Conservation (phyloP, 2,113 vertebrate species). For the Sorex fumeus region DNA sequence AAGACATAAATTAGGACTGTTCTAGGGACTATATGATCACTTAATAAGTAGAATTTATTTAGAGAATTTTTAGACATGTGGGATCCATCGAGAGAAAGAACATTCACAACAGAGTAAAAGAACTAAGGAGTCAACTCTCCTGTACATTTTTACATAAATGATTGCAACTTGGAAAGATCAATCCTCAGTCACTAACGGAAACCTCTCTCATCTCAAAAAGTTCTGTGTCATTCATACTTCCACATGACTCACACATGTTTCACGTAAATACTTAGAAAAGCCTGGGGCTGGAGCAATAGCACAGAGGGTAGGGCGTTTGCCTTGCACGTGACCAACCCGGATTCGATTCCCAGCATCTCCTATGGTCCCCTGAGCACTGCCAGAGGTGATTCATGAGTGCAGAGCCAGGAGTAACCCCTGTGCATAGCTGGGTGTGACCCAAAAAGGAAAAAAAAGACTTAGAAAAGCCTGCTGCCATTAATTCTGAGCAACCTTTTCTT, state of each 20-base stretch:
- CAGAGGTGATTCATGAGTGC: too few species aligned
- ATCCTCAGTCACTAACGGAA: not conserved
- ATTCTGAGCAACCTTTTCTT: not conserved
- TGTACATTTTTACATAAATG: not conserved
- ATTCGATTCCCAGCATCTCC: too few species aligned
- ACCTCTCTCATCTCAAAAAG: not conserved
- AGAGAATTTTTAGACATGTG: not conserved
- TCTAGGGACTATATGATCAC: not conserved
- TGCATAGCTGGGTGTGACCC: too few species aligned
- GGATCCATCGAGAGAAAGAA: constrained; percentile 1
- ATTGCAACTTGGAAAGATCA: not conserved
- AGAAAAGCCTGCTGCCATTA: not conserved
- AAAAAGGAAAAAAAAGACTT: too few species aligned
- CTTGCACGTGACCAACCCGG: too few species aligned
- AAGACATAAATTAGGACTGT: not conserved
- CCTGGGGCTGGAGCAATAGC: too few species aligned
- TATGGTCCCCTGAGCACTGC: too few species aligned
- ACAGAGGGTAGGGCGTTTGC: too few species aligned
- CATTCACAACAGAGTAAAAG: not conserved
- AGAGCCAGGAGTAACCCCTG: too few species aligned
- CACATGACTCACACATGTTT: too few species aligned
- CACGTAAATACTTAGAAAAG: not conserved
- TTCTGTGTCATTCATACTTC: too few species aligned
- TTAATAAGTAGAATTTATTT: not conserved
- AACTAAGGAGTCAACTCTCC: not conserved